Conservation (phyloP, 35 echinoderm and acorn worm species). For the Chiridota heheva region DNA sequence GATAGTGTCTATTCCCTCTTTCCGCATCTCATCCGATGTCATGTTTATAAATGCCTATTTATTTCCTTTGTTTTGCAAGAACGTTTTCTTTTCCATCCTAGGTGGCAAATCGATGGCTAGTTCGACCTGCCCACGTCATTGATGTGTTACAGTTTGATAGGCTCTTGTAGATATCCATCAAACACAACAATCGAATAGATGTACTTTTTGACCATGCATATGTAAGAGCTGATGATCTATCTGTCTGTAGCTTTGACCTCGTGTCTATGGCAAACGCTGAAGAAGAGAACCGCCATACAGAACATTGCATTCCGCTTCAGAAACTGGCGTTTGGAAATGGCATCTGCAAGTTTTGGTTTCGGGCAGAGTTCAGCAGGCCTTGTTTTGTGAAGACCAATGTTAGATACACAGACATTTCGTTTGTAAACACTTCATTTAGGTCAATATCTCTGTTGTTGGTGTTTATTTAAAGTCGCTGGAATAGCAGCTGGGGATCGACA, state of each 20-base stretch:
- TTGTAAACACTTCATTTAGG: not conserved
- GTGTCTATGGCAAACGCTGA: not conserved
- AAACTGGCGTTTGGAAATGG: not conserved
- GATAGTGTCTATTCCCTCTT: no score
- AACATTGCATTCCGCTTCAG: not conserved
- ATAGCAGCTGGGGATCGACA: constrained; percentile 16
- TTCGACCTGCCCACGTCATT: not conserved
- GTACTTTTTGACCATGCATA: no score
- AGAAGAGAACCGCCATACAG: no score
- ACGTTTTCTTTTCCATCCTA: not conserved
- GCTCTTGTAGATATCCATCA: not conserved
- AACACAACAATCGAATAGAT: not conserved
- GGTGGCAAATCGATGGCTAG: not conserved
- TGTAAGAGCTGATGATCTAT: constrained; percentile 1
- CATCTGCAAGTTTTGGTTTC: not conserved
- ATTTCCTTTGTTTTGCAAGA: constrained; percentile 18
- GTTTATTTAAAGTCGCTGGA: constrained; percentile 10
- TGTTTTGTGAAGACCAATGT: not conserved
- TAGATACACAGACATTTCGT: not conserved
- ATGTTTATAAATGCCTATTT: constrained; percentile 18
- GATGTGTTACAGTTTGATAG: constrained; percentile 1
- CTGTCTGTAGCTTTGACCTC: not conserved
- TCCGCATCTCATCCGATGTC: not conserved
- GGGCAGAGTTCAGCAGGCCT: not conserved
- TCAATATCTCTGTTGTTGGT: no score